A percentile compares a stretch with the other conserved stretches of the same genome.
phyloP scores from a whole-genome alignment of 2,113 vertebrate species.

The Glaucidium brasilianum region DNA sequence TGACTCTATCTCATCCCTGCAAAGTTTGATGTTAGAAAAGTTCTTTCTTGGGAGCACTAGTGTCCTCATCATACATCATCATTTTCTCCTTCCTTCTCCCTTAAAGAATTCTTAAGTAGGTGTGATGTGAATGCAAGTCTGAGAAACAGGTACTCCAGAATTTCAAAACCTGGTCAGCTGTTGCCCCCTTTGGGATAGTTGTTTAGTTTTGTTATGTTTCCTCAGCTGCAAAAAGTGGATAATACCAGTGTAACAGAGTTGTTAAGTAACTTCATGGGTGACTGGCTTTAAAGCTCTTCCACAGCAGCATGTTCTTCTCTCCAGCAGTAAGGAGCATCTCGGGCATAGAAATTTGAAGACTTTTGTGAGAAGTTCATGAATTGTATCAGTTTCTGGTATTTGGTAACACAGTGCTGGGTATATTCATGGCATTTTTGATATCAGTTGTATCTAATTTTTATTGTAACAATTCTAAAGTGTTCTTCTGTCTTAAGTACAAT shows the following conservation, averaged over 20 bases:
- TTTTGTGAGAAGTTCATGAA: background rate
- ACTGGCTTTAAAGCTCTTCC: too few species aligned
- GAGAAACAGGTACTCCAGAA: background rate
- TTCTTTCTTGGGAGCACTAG: background rate
- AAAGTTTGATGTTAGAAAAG: background rate
- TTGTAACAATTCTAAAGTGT: background rate
- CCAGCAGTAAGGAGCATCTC: background rate
- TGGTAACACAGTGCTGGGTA: background rate
- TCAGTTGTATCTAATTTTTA: background rate
- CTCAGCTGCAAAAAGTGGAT: background rate
- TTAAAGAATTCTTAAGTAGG: background rate
- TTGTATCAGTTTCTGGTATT: fast-evolving
- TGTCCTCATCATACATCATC: background rate
- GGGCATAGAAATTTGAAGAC: too few species aligned
- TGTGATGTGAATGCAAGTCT: background rate
- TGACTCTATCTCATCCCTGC: background rate
- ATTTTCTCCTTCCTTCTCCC: background rate
- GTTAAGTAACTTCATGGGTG: background rate
- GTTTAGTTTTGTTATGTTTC: background rate
- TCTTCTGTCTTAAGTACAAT: background rate
- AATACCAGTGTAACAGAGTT: fast-evolving
- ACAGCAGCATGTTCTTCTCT: background rate
- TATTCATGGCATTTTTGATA: background rate
- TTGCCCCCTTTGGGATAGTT: constrained; percentile 12
- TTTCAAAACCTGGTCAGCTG: background rate